Evolutionary conservation across 2,888 invertebrate species (phyloP).

Genomic region (Trichogramma dendrolimi): DNA sequence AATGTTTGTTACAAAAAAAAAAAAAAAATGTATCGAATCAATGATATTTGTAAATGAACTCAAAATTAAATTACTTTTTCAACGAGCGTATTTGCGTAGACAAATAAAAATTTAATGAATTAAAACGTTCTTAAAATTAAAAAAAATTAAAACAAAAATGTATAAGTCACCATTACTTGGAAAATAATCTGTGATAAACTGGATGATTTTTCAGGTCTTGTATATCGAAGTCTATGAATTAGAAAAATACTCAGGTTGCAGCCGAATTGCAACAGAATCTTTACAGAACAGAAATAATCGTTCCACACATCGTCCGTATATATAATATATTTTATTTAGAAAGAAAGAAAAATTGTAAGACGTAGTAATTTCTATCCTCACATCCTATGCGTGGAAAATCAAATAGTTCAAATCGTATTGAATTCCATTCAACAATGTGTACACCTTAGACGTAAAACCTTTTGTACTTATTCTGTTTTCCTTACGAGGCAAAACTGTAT

Average conservation of each 20-base stretch:
- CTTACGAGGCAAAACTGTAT: too few species aligned
- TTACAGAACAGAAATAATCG: too few species aligned
- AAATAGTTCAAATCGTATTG: constrained; percentile 13
- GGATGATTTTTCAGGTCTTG: constrained; percentile 27
- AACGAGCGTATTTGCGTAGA: constrained; percentile 15
- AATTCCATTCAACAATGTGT: background rate
- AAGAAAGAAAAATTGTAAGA: constrained; percentile 20
- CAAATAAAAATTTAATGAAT: constrained; percentile 15
- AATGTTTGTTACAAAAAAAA: too few species aligned
- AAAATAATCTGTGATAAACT: constrained; percentile 33
- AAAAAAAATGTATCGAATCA: too few species aligned
- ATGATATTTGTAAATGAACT: too few species aligned
- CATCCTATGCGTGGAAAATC: constrained; percentile 15
- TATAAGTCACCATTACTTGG: constrained; percentile 17
- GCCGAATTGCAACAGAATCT: too few species aligned
- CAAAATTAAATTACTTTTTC: too few species aligned
- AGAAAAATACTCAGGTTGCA: constrained; percentile 22
- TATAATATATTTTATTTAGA: background rate
- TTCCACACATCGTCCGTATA: too few species aligned
- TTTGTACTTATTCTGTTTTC: constrained; percentile 44
- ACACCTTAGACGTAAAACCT: constrained; percentile 39
- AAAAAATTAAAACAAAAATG: background rate
- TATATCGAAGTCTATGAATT: constrained; percentile 17
- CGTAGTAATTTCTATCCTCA: constrained; percentile 5
- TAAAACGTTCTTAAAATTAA: background rate